These are phyloP conservation scores for Charadrius vociferus DNA, from an alignment of 2,113 vertebrate species.

Conservation along the genomic window DNA sequence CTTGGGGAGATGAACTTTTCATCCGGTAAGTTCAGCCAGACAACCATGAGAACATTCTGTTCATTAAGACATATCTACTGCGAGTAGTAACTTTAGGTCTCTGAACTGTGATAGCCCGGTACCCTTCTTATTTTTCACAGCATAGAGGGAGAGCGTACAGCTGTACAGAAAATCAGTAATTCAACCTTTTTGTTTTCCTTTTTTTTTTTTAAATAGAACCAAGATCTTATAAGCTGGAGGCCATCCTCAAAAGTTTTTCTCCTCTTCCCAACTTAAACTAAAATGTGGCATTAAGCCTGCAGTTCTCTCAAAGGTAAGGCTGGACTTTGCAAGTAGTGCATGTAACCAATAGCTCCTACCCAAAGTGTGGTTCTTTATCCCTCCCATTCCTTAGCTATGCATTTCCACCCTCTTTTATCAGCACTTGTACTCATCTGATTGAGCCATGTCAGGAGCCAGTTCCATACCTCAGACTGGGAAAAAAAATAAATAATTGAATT, in stretches of 20 bases:
- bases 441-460: background rate
- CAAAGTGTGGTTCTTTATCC: background rate
- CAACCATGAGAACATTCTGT: background rate
- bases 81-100: background rate
- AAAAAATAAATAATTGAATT: background rate
- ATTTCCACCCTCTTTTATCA: background rate
- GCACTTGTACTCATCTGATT: background rate
- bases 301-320: background rate
- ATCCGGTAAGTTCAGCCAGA: background rate
- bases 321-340: background rate
- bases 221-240: background rate
- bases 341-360: background rate
- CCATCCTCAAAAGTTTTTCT: background rate
- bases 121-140: background rate
- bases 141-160: background rate
- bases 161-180: background rate
- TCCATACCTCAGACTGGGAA: background rate
- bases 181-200: background rate
- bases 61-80: background rate
- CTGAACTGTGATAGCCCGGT: background rate
- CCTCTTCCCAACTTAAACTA: background rate
- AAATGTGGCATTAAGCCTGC: background rate
- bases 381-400: background rate
- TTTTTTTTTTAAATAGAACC: background rate
- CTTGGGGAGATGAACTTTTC: constrained; percentile 7